Evolutionary conservation across 2,113 vertebrate species (phyloP), one percentile per base, ranked within the genome.

Genomic region (Sinocyclocheilus maitianheensis): DNA sequence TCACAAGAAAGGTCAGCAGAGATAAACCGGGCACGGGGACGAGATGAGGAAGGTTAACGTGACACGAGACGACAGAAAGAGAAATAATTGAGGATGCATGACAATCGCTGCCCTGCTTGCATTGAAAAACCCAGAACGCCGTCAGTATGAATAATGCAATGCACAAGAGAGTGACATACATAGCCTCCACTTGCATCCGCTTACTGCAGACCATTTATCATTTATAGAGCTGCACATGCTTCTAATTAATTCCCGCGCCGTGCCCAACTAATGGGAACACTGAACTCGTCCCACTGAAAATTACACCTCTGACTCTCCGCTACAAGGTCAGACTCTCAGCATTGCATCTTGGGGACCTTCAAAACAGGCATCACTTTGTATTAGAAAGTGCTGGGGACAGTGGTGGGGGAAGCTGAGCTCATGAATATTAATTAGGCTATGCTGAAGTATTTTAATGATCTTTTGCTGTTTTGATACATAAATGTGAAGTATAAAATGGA

Each of bases 201-300:
- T 72, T 77, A 58, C 60, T 8, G 5, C 9, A 14, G 46, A 58
- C 63, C 88, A 84, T 84, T 87, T 72, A 84, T 86, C 88, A 83
- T 72, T 87, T 72, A 69, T 51, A 75, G 55, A 8, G 26, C 13
- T 26, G 81, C 77, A 22, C 81, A 67, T 74, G 46, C 71, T 60
- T 74, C 16, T 90, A 88, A 88, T 90, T 86, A 88, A 85, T 86
- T 77, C 72, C 53, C n/a, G 43, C 20, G n/a, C 75, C 20, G 58
- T 85, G 81, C 62, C 62, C 81, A 5, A 58, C 85, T 89, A 89
- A 88, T 86, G 43, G 86, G 84, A 77, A 72, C 84, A 78, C 81
- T 81, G 81, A 88, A 82, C 87, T 86, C 71, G 34, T 72, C 81
- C 85, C 74, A 82, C 63, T 18, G 53, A 48, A 84, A 84, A 86